These are phyloP conservation scores for Selenia dentaria DNA, from an alignment of 2,888 invertebrate species.

Conservation along the genomic window DNA sequence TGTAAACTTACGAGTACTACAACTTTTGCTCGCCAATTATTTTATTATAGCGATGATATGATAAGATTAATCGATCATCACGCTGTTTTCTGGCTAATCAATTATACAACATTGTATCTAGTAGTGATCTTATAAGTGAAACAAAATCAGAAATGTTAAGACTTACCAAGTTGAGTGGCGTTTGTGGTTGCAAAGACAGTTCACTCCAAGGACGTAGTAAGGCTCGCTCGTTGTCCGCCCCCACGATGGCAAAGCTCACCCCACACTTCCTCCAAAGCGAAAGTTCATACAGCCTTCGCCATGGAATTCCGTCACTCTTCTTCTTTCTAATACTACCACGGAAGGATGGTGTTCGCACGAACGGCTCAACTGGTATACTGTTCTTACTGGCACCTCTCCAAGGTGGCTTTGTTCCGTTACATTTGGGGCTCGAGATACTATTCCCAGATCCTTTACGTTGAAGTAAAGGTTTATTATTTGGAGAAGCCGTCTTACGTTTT, in stretches of 20 bases:
- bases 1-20: slow-evolving; percentile 16
- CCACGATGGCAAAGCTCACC: slow-evolving; percentile 71
- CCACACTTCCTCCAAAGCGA: slow-evolving; percentile 82
- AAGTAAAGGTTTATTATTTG: slow-evolving; percentile 57
- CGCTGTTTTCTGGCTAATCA: background rate
- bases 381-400: slow-evolving; percentile 74
- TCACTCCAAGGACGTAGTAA: slow-evolving; percentile 70
- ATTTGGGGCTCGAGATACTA: slow-evolving; percentile 58
- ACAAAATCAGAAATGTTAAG: background rate
- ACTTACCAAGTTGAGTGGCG: slow-evolving; percentile 69
- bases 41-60: too few relatives aligned
- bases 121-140: too few relatives aligned
- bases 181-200: slow-evolving; percentile 61
- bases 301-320: slow-evolving; percentile 73
- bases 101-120: background rate
- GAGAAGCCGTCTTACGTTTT: slow-evolving; percentile 59
- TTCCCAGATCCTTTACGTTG: slow-evolving; percentile 66
- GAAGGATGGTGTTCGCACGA: slow-evolving; percentile 67
- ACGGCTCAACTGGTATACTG: slow-evolving; percentile 58
- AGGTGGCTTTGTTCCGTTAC: slow-evolving; percentile 67
- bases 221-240: slow-evolving; percentile 71
- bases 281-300: slow-evolving; percentile 83
- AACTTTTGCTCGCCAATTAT: background rate
- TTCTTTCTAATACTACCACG: slow-evolving; percentile 75
- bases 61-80: slow-evolving; percentile 17